Base-by-base conservation (phyloP, 2,797 vertebrate species). In the Propithecus deckenii region DNA sequence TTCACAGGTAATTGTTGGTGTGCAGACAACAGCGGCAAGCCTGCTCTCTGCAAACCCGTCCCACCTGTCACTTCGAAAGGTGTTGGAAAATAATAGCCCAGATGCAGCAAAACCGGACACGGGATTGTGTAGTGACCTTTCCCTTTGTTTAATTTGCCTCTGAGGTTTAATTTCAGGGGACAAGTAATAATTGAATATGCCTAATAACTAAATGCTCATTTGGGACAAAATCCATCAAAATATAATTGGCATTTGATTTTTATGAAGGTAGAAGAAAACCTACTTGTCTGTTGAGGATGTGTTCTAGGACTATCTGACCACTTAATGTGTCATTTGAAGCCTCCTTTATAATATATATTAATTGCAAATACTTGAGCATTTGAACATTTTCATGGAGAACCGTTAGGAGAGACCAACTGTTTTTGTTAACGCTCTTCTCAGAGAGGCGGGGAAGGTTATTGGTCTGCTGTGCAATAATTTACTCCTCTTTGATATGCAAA, bases 401-500 rank as follows among this genome's bases (percentile, higher is more conserved):
- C 41, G 46, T 98, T 98, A 97, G 97, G 0, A 30, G 98, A 98
- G 98, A 98, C 98, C 98, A 98, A 99, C 98, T 99, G 98, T 99
- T 99, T 99, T 99, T 99, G 98, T 99, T 98, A 99, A 98, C 97
- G 97, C 98, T 98, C 98, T 98, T 98, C 98, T 98, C 84, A 93
- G 98, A 99, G 98, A 99, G 99, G 99, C 98, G 98, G 99, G 98
- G 99, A 99, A 99, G 99, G 99, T 99, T 99, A 99, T 99, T 99
- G 99, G 99, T 99, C 99, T 99, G 99, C 99, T 99, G 99, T 99
- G 99, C 99, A 99, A 99, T 99, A 99, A 99, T 99, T 99, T 99
- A 99, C 99, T 99, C 99, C 99, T 99, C 99, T 99, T 99, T 99
- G 99, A 99, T 99, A 99, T 99, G 99, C 99, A 99, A 99, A 99